Conservation (phyloP, 1,140 invertebrate species). For the Aphaenogaster rudis region DNA sequence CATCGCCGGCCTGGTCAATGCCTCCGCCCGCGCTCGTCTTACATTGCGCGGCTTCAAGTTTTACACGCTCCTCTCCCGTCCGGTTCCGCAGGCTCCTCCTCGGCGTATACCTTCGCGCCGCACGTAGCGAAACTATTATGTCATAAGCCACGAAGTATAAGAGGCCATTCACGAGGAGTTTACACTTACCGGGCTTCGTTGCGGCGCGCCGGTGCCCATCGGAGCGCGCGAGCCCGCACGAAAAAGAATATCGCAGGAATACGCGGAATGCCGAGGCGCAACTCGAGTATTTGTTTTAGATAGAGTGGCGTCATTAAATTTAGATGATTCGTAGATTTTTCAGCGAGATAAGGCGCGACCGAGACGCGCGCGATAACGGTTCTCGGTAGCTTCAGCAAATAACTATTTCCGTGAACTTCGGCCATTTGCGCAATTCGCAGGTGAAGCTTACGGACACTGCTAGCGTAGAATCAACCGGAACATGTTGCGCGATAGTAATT, state of each 20-base stretch:
- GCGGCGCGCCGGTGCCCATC: slow-evolving; percentile 19
- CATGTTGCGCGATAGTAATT: not conserved
- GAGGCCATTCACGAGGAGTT: slow-evolving; percentile 73
- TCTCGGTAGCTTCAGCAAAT: slow-evolving; percentile 2
- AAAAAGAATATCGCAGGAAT: not conserved
- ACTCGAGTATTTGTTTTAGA: not conserved
- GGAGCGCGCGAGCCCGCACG: not conserved
- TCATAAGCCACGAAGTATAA: slow-evolving; percentile 76
- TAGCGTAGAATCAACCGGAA: not conserved
- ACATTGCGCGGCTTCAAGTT: not conserved
- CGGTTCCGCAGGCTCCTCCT: not conserved
- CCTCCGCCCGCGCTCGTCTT: not conserved
- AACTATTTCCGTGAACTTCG: not conserved
- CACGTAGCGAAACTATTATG: slow-evolving; percentile 79
- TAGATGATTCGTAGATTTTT: slow-evolving; percentile 19
- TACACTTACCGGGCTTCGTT: slow-evolving; percentile 56
- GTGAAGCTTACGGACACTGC: not conserved
- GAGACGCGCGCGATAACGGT: slow-evolving; percentile 38
- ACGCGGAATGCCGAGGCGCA: slow-evolving; percentile 4
- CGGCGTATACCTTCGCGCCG: slow-evolving; percentile 29
- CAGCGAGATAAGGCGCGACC: not conserved
- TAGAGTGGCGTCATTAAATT: not conserved
- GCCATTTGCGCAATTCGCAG: not conserved
- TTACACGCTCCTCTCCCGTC: not conserved
- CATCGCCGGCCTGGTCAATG: slow-evolving; percentile 7